Conservation (phyloP, 2,113 vertebrate species). For the Romanogobio albipinnatus region DNA sequence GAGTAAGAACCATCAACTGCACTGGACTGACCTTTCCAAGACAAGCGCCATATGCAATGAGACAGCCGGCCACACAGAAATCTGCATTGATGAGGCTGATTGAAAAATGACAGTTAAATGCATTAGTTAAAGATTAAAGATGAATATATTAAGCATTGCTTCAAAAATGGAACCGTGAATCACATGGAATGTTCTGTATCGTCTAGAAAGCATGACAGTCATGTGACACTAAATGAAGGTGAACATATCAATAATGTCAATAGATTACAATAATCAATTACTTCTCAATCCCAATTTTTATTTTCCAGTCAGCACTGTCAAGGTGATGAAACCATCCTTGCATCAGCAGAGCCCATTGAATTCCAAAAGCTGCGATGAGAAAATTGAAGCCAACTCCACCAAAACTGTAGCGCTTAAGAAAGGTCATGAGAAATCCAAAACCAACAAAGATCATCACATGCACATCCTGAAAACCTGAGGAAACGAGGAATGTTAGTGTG, state of each 20-base stretch:
- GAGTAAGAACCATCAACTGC: conserved; percentile 89
- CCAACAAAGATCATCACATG: conserved; percentile 98
- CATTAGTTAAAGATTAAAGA: neutral
- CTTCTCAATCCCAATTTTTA: conserved; percentile 88
- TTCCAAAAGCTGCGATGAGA: conserved; percentile 90
- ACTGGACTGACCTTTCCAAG: conserved; percentile 94
- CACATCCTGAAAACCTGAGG: conserved; percentile 94
- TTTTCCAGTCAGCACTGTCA: conserved; percentile 74
- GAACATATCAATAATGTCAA: neutral
- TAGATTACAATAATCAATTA: conserved; percentile 61
- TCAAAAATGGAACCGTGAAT: neutral
- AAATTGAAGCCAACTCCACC: conserved; percentile 96
- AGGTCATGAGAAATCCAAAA: conserved; percentile 97
- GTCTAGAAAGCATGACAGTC: neutral
- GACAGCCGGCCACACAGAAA: conserved; percentile 92
- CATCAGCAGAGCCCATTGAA: conserved; percentile 96
- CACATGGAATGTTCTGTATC: neutral
- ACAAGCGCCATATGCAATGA: conserved; percentile 91
- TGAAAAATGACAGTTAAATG: neutral
- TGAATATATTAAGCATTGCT: neutral
- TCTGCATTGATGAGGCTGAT: conserved; percentile 94
- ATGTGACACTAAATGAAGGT: neutral
- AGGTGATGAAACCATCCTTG: conserved; percentile 93
- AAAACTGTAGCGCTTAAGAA: conserved; percentile 92
- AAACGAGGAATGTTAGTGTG: neutral